Conservation (phyloP, 2,797 vertebrate genomes). For the Myripristis murdjan region DNA sequence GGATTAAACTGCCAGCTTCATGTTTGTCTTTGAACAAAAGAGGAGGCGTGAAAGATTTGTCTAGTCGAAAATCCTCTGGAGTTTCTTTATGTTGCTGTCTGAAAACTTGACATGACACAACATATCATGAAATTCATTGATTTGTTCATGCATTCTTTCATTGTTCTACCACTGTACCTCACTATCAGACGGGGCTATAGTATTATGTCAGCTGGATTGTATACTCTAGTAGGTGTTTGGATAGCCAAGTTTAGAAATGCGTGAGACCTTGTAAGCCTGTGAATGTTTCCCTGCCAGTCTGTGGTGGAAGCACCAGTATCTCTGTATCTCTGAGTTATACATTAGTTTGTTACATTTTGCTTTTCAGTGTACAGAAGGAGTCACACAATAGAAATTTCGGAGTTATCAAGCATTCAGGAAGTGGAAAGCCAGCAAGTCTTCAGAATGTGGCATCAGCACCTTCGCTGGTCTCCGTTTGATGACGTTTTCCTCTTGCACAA, state of each 20-base stretch:
- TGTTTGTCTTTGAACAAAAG: slow-evolving; percentile 53
- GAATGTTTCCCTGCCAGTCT: neutral
- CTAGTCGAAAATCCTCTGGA: slow-evolving; percentile 35
- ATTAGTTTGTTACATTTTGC: neutral
- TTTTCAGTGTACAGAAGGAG: slow-evolving; percentile 1
- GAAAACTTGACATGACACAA: slow-evolving; percentile 43
- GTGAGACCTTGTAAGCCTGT: neutral
- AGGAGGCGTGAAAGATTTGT: slow-evolving; percentile 45
- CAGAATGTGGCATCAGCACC: neutral
- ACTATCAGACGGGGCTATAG: slow-evolving; percentile 13
- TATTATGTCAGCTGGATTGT: slow-evolving; percentile 29
- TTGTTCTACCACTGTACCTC: slow-evolving; percentile 49
- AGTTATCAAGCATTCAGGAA: neutral
- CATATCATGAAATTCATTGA: slow-evolving; percentile 49
- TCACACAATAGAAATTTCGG: slow-evolving; percentile 4
- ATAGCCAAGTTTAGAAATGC: neutral
- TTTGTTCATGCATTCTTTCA: slow-evolving; percentile 49
- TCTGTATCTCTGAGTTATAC: neutral
- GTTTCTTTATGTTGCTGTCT: slow-evolving; percentile 40
- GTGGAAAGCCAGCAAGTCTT: slow-evolving; percentile 2
- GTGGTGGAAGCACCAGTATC: neutral
- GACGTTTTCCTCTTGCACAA: slow-evolving; percentile 1
- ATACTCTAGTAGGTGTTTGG: slow-evolving; percentile 17
- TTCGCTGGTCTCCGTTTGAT: slow-evolving; percentile 24
- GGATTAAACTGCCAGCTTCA: slow-evolving; percentile 55